Conservation (phyloP, 2,888 invertebrate genomes). For the Fragum fragum region DNA sequence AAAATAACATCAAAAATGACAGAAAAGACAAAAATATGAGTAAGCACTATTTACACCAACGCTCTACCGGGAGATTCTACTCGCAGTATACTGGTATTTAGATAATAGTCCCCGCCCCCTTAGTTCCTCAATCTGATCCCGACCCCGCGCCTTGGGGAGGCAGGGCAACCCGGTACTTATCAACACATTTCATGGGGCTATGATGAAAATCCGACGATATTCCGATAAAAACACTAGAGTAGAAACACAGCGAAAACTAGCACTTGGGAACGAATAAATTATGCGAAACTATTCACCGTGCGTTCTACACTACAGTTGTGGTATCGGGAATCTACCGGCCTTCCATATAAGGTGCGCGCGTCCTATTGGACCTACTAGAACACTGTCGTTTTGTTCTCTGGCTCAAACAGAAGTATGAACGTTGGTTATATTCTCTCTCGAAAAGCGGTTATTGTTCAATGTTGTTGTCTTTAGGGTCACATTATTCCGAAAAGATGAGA, state of each 20-base stretch:
- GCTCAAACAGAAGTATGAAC: background rate
- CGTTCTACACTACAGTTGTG: conserved; percentile 53
- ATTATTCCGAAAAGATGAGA: conserved; percentile 11
- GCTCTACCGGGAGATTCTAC: background rate
- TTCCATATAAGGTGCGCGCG: conserved; percentile 76
- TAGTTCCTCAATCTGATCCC: conserved; percentile 8
- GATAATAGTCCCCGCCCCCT: conserved; percentile 23
- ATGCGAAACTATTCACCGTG: conserved; percentile 79
- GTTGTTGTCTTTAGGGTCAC: conserved; percentile 4
- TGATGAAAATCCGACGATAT: conserved; percentile 46
- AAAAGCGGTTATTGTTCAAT: background rate
- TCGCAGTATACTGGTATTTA: background rate
- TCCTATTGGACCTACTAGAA: conserved; percentile 7
- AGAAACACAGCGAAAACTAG: conserved; percentile 69
- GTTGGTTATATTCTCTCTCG: background rate
- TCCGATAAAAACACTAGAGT: conserved; percentile 59
- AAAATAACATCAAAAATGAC: conserved; percentile 23
- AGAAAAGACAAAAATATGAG: conserved; percentile 21
- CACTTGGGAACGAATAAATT: conserved; percentile 81
- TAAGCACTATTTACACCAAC: conserved; percentile 12
- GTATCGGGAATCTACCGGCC: conserved; percentile 56
- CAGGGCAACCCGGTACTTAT: conserved; percentile 39
- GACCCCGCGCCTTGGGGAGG: conserved; percentile 32
- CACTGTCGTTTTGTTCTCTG: background rate
- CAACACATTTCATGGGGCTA: conserved; percentile 43